Evolutionary conservation across 2,888 invertebrate species (phyloP), one percentile per base, ranked within the genome.

Genomic region (Hecatera dysodea): DNA sequence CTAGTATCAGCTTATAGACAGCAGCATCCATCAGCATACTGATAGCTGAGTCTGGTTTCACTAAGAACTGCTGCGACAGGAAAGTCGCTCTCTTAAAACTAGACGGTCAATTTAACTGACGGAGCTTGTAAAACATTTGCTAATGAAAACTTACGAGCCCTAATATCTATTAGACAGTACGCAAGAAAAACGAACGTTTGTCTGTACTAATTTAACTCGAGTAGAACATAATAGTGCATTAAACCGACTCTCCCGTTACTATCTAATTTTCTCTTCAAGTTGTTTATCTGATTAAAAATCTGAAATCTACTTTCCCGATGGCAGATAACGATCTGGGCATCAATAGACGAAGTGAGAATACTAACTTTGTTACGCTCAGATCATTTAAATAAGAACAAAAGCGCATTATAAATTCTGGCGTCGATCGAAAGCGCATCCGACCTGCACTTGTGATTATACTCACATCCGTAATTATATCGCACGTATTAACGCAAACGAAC

Each of bases 301-400:
- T 60, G 36, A 68, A 82, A 77, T 72, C 63, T 72, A 73, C 83
- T 82, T 82, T 83, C 85, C 39, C 72, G 33, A 52, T 64, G 42
- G 17, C 50, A 67, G 83, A 83, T 85, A 83, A 65, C 75, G 48
- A 85, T 82, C 85, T 63, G 52, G 52, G 15, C 70, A 65, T 67
- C 65, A 46, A 73, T 64, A 70, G 55, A 70, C 73, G 27, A 39
- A 50, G 29, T 29, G 46, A 65, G 85, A 77, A 82, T 83, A 73
- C 74, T 67, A 64, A 82, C 67, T 65, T 70, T 56, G 52, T 63
- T 77, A 80, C 75, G 67, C 67, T 62, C 57, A 42, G 29, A 61
- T 71, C 73, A 83, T 83, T 73, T 84, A 73, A 84, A 83, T 78
- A 78, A 72, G 80, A 83, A 82, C 74, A 83, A 79, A 77, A 73